phyloP scores from a whole-genome alignment of 2,797 vertebrate genomes.

The Rhynchotus rufescens region DNA sequence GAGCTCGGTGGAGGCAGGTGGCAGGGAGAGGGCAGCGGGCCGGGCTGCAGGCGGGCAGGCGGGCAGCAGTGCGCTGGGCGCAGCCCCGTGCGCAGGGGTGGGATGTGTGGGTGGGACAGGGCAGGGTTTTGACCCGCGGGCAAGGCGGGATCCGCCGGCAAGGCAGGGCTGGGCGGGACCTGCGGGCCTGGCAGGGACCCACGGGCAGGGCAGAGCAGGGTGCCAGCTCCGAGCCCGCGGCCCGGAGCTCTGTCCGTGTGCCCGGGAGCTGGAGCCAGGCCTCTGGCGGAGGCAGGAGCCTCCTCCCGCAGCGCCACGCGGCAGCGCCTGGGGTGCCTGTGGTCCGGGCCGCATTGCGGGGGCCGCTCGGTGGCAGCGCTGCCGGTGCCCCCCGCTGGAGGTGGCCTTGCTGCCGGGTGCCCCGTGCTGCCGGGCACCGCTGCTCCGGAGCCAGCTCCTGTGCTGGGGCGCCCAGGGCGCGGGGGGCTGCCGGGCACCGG shows the following conservation, averaged over 20 bases:
- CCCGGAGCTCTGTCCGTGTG: neutral
- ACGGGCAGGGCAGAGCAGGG: neutral
- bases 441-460: too few species aligned
- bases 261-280: too few species aligned
- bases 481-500: neutral
- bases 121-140: constrained; percentile 24
- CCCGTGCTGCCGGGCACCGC: neutral
- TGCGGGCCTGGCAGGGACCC: neutral
- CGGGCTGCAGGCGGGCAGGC: neutral
- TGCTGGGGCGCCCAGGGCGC: neutral
- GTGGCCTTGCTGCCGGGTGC: neutral
- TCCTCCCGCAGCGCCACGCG: neutral
- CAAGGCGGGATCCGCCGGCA: neutral
- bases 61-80: neutral
- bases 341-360: neutral
- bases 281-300: neutral
- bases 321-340: neutral
- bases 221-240: neutral
- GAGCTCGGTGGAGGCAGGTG: neutral
- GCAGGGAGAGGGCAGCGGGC: neutral
- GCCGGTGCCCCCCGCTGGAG: neutral
- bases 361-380: neutral
- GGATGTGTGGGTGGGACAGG: neutral
- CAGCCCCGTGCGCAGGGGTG: neutral
- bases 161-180: constrained; percentile 22